Evolutionary conservation across 1,140 invertebrate species (phyloP), one percentile per base, ranked within the genome.

Genomic region (Trichoplusia ni): DNA sequence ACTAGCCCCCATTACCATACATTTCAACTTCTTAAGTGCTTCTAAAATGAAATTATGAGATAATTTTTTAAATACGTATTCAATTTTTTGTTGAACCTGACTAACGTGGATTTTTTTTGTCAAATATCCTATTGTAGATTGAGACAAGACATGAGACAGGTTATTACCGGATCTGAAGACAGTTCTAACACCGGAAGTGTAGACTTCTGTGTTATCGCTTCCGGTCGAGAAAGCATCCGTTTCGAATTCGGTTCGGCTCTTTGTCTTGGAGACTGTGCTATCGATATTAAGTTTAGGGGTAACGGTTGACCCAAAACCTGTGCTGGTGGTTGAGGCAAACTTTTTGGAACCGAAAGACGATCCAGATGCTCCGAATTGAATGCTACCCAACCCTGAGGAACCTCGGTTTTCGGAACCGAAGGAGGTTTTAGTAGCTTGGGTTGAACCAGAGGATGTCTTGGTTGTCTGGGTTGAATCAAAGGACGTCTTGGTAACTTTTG

Each of bases 141-240:
- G n/a, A n/a, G n/a, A n/a, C n/a, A n/a, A n/a, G n/a, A n/a, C n/a
- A n/a, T n/a, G 90, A 6, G 90, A 90, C 0, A 91, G 75, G 63
- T 91, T 90, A 3, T 87, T 81, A 5, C 90, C 90, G 44, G 89
- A 89, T 51, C 90, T 91, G 0, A 84, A 44, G 0, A 62, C 76
- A 4, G 69, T 46, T 4, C 76, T 71, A 33, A 71, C 75, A 4
- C 86, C 84, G 16, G 86, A 82, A 7, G 82, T 66, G 75, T 72
- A 86, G 0, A 82, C 54, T 0, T 76, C 75, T 27, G 67, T 40
- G 5, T 46, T 54, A 8, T 86, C 76, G 11, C 83, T 88, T 14
- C 88, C 86, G 66, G 89, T 65, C 2, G 82, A 78, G 53, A 81
- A 77, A 0, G 79, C 77, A 19, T 90, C 85, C 4, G 67, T 81